A percentile compares a stretch with the other conserved stretches of the same genome.
phyloP scores from a whole-genome alignment of 2,113 vertebrate genomes.

The Myotis davidii region DNA sequence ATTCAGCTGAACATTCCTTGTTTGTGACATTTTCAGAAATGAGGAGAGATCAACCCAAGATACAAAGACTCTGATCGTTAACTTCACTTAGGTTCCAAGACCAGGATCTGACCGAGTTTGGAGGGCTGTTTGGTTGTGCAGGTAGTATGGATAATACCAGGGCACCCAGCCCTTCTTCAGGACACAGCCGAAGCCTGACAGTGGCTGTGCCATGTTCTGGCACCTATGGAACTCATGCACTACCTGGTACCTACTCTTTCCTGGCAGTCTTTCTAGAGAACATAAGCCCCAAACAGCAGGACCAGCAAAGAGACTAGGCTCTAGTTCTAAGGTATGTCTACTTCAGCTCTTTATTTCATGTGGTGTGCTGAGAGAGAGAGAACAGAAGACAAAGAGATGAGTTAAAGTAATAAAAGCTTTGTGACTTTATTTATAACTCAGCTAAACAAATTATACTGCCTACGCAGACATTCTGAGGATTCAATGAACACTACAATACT shows the following conservation, averaged over 20 bases:
- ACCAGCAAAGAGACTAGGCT: background rate
- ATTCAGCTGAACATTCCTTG: background rate
- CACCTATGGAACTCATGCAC: background rate
- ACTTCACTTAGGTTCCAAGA: background rate
- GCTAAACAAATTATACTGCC: slow-evolving; percentile 34
- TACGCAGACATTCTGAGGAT: background rate
- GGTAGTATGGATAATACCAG: background rate
- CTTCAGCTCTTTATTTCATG: background rate
- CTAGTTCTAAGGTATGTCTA: background rate
- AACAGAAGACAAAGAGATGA: background rate
- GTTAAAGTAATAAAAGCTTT: background rate
- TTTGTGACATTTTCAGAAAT: background rate
- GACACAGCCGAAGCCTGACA: background rate
- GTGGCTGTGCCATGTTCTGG: background rate
- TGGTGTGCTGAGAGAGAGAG: background rate
- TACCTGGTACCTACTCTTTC: background rate
- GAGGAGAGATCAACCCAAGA: background rate
- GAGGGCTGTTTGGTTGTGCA: background rate
- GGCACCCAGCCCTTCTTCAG: background rate
- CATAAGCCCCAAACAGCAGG: background rate
- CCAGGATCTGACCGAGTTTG: background rate
- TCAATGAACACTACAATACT: background rate
- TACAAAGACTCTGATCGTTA: background rate
- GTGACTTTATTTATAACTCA: background rate
- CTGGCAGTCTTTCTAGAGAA: background rate